These are phyloP conservation scores for Plotosus lineatus DNA, from an alignment of 2,113 vertebrate genomes.

Conservation along the genomic window DNA sequence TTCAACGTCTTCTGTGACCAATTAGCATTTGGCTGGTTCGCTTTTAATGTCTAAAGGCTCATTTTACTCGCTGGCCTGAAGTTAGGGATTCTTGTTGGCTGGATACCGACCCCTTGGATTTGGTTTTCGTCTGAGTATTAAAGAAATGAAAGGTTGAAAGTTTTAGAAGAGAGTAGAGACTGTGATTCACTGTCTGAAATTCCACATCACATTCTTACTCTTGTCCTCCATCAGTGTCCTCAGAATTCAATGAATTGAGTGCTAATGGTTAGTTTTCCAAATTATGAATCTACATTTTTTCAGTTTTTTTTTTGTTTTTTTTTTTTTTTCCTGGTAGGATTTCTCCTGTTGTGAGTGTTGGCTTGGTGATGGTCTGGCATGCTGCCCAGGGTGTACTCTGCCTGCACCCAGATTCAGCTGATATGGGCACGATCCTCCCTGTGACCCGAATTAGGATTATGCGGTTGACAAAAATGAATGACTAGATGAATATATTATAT, in stretches of 20 bases:
- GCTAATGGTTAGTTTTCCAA: neutral
- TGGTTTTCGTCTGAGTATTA: constrained; percentile 69
- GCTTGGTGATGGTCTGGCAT: too few species aligned
- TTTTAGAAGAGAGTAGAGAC: neutral
- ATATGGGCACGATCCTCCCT: too few species aligned
- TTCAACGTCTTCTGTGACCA: constrained; percentile 72
- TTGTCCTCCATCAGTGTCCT: neutral
- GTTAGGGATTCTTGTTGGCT: constrained; percentile 66
- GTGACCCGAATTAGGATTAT: too few species aligned
- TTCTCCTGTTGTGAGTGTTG: too few species aligned
- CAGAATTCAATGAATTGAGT: neutral
- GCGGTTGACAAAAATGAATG: too few species aligned
- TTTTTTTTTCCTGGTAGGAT: too few species aligned
- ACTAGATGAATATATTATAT: too few species aligned
- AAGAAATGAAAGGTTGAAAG: neutral
- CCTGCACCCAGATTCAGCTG: too few species aligned
- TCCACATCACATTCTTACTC: neutral
- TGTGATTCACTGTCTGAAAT: neutral
- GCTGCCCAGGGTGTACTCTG: too few species aligned
- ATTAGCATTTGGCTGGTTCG: constrained; percentile 80
- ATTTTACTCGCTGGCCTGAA: constrained; percentile 66
- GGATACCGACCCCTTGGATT: constrained; percentile 75
- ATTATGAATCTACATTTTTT: neutral
- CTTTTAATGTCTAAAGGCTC: constrained; percentile 75
- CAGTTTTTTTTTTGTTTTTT: too few species aligned